These are phyloP conservation scores for Hirundichthys speculiger DNA, from an alignment of 2,113 vertebrate species.

Conservation along the genomic window DNA sequence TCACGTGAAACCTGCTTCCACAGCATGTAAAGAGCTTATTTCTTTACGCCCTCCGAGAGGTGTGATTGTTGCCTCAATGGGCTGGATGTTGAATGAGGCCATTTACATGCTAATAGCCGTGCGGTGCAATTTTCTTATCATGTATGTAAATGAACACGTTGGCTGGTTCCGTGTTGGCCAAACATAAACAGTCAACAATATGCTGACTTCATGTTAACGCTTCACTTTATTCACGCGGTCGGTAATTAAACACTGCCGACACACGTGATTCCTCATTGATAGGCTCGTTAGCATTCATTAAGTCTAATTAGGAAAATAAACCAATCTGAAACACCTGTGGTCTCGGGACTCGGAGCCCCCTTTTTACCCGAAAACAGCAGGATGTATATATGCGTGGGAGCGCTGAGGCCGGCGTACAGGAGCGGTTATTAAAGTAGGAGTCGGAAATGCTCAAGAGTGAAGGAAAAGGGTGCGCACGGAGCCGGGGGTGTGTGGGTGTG, in stretches of 20 bases:
- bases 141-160: conserved; percentile 71
- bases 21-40: conserved; percentile 21
- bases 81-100: conserved; percentile 44
- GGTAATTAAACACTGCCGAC: conserved; percentile 77
- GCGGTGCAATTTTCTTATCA: conserved; percentile 68
- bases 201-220: conserved; percentile 68
- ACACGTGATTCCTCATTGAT: conserved; percentile 59
- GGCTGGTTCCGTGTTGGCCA: conserved; percentile 51
- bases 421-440: conserved; percentile 47
- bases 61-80: conserved; percentile 52
- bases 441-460: conserved; percentile 6
- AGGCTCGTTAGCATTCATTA: conserved; percentile 73
- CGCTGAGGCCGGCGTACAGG: conserved; percentile 14
- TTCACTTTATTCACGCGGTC: conserved; percentile 65
- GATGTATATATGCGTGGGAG: conserved; percentile 37
- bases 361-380: conserved; percentile 8
- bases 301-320: conserved; percentile 56
- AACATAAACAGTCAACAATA: conserved; percentile 70
- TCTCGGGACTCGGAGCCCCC: conserved; percentile 5
- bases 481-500: conserved; percentile 53
- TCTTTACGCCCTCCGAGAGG: conserved; percentile 38
- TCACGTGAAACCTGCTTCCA: conserved; percentile 23
- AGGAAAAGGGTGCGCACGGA: conserved; percentile 17
- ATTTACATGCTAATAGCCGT: conserved; percentile 72
- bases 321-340: conserved; percentile 58